Evolutionary conservation across 2,888 invertebrate species (phyloP).

Genomic region (Yponomeuta sedellus): DNA sequence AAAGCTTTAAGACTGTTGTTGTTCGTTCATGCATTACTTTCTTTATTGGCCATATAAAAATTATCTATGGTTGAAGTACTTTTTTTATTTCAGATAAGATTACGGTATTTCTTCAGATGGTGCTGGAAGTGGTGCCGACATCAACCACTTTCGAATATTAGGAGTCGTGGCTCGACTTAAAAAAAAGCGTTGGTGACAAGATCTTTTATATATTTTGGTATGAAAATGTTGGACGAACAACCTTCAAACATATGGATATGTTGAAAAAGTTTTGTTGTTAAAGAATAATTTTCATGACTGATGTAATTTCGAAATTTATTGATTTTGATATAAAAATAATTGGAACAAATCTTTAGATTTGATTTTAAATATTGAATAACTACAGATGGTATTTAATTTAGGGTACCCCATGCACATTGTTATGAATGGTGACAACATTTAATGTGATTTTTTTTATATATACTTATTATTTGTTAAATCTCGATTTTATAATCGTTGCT

Average conservation of each 20-base stretch:
- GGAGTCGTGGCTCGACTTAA: conserved; percentile 63
- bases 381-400: conserved; percentile 13
- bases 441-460: conserved; percentile 13
- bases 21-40: not conserved
- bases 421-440: conserved; percentile 8
- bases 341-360: conserved; percentile 24
- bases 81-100: conserved; percentile 82
- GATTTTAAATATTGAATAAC: conserved; percentile 23
- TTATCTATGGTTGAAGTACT: not conserved
- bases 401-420: conserved; percentile 10
- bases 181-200: conserved; percentile 44
- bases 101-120: conserved; percentile 92
- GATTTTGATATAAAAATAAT: conserved; percentile 10
- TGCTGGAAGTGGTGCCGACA: conserved; percentile 93
- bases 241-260: conserved; percentile 22
- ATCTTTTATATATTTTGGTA: conserved; percentile 6
- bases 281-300: conserved; percentile 18
- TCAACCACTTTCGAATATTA: conserved; percentile 82
- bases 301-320: conserved; percentile 18
- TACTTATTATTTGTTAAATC: conserved; percentile 3
- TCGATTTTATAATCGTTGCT: not conserved
- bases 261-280: conserved; percentile 21
- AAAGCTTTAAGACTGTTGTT: too few relatives aligned
- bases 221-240: not conserved
- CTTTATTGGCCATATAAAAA: not conserved